phyloP scores from a whole-genome alignment of 2,888 invertebrate species.

The Parelbella ahira region DNA sequence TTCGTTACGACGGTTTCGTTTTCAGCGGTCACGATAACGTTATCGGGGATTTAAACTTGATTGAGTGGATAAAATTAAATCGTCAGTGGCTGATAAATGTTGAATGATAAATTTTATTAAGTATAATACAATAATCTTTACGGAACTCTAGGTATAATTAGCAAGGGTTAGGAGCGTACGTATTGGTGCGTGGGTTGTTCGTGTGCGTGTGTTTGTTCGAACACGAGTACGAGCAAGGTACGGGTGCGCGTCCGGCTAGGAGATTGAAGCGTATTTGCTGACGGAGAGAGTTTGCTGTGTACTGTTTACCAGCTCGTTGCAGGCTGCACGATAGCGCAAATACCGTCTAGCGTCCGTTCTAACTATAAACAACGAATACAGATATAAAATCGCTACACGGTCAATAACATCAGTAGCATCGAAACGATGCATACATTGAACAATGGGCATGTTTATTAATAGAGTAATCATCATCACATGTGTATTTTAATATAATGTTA shows the following conservation, averaged over 20 bases:
- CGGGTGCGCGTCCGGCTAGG: slow-evolving; percentile 30
- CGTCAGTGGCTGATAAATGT: slow-evolving; percentile 17
- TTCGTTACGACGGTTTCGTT: neutral
- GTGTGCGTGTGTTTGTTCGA: slow-evolving; percentile 10
- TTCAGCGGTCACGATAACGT: slow-evolving; percentile 30
- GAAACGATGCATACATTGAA: too few species aligned
- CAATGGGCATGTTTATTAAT: too few species aligned
- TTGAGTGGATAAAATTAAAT: slow-evolving; percentile 55
- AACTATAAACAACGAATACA: slow-evolving; percentile 29
- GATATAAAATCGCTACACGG: slow-evolving; percentile 23
- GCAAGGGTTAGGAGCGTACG: too few species aligned
- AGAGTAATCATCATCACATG: too few species aligned
- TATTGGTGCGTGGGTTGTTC: too few species aligned
- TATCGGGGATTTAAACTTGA: slow-evolving; percentile 65
- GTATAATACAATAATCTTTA: too few species aligned
- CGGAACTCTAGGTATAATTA: too few species aligned
- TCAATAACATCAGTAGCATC: slow-evolving; percentile 5
- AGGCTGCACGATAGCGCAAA: slow-evolving; percentile 36
- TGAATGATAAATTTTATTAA: slow-evolving; percentile 1
- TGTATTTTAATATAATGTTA: too few species aligned
- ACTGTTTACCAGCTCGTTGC: slow-evolving; percentile 57
- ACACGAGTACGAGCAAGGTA: slow-evolving; percentile 14
- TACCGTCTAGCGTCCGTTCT: slow-evolving; percentile 36
- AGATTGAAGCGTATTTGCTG: slow-evolving; percentile 55
- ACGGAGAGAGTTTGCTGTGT: slow-evolving; percentile 54